These are phyloP conservation scores for Ophthalmolycus amberensis DNA, from an alignment of 2,113 vertebrate species.

Conservation along the genomic window DNA sequence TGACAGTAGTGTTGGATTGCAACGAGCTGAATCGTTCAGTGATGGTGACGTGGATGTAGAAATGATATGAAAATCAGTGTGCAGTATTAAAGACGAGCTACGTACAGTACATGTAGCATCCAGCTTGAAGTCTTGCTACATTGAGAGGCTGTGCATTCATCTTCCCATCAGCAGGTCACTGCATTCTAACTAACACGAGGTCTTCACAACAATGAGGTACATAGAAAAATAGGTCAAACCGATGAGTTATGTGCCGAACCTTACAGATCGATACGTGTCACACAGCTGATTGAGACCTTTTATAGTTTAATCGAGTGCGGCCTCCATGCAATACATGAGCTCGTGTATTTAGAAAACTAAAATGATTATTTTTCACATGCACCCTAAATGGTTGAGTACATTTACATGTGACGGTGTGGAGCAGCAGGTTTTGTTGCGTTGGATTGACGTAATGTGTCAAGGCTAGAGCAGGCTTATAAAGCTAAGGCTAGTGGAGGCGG, in stretches of 20 bases:
- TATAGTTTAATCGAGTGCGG: slow-evolving; percentile 37
- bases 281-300: slow-evolving; percentile 42
- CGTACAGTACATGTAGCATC: slow-evolving; percentile 24
- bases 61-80: slow-evolving; percentile 36
- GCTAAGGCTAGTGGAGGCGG: slow-evolving; percentile 69
- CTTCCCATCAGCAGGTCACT: slow-evolving; percentile 19
- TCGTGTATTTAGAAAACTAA: slow-evolving; percentile 52
- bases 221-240: slow-evolving; percentile 73
- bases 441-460: slow-evolving; percentile 43
- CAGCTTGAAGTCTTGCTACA: slow-evolving; percentile 66
- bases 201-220: slow-evolving; percentile 41
- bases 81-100: slow-evolving; percentile 22
- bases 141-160: slow-evolving; percentile 55
- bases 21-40: background rate
- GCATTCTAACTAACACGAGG: slow-evolving; percentile 13
- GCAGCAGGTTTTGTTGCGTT: slow-evolving; percentile 31
- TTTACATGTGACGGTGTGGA: slow-evolving; percentile 50
- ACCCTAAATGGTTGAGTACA: slow-evolving; percentile 38
- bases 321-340: slow-evolving; percentile 72
- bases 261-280: slow-evolving; percentile 20
- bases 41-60: slow-evolving; percentile 9
- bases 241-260: slow-evolving; percentile 22
- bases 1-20: background rate
- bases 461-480: slow-evolving; percentile 65
- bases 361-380: slow-evolving; percentile 75